Percentiles rank a stretch among this genome's conserved stretches.
Conservation (phyloP, 2,797 vertebrate species). For the Loriculus beryllinus region DNA sequence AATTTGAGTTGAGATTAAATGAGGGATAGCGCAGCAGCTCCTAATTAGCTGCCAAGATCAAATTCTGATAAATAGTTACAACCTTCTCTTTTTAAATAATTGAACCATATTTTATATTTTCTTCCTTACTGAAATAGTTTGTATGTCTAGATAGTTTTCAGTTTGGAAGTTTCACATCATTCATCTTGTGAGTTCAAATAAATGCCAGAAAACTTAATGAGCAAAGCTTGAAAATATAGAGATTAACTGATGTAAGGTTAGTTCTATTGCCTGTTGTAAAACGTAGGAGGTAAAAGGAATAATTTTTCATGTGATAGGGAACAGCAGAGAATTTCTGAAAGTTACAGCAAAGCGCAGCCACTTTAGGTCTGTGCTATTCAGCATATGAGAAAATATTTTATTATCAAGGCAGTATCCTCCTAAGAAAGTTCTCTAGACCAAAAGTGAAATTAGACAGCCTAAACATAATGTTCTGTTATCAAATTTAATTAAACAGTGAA, state of each 20-base stretch:
- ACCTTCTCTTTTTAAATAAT: neutral
- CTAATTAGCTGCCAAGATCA: slow-evolving; percentile 30
- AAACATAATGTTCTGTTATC: neutral
- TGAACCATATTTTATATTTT: neutral
- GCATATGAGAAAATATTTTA: neutral
- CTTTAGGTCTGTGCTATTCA: neutral
- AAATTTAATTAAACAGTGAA: neutral
- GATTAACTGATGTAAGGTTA: neutral
- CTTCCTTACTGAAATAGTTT: neutral
- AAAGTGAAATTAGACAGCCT: neutral
- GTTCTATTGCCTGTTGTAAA: neutral
- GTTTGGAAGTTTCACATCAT: neutral
- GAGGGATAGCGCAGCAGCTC: neutral
- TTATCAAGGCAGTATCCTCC: neutral
- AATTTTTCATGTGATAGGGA: neutral
- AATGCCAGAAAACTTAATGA: slow-evolving; percentile 19
- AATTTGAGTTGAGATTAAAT: slow-evolving; percentile 10
- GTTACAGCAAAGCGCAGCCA: neutral
- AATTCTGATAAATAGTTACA: slow-evolving; percentile 4
- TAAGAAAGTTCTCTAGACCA: neutral
- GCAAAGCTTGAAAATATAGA: neutral
- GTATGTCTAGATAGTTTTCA: neutral
- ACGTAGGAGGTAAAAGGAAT: neutral
- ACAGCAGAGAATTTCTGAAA: neutral
- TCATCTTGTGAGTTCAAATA: slow-evolving; percentile 37